A percentile compares a stretch with the other conserved stretches of the same genome.
Evolutionary conservation across 2,888 invertebrate genomes (phyloP).

Genomic region (Chaitophorus viminalis): DNA sequence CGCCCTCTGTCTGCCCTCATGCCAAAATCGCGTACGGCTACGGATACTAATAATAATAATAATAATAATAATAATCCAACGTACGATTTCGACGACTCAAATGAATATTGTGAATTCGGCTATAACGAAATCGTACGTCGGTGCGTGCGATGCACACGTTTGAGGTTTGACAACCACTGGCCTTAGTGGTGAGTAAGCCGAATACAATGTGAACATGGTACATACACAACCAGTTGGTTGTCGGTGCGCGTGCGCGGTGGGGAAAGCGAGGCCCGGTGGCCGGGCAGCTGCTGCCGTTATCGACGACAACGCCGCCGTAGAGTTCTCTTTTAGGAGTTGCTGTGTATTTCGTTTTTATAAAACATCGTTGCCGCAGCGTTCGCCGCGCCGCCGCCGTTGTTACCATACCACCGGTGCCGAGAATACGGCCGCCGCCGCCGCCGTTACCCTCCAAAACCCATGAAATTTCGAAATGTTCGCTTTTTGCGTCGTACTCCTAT

Average conservation of each 20-base stretch:
- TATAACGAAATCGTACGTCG: not conserved
- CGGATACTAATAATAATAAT: not conserved
- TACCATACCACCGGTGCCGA: too few relatives aligned
- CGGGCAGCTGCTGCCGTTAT: slow-evolving; percentile 38
- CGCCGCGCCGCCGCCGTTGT: not conserved
- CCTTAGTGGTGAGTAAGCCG: slow-evolving; percentile 47
- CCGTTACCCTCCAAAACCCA: too few relatives aligned
- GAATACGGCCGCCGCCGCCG: too few relatives aligned
- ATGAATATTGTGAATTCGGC: not conserved
- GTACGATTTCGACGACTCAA: not conserved
- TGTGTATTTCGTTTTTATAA: too few relatives aligned
- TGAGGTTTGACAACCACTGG: slow-evolving; percentile 32
- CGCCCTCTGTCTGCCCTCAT: slow-evolving; percentile 49
- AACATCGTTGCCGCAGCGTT: too few relatives aligned
- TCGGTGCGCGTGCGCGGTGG: slow-evolving; percentile 44
- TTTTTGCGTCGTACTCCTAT: not conserved
- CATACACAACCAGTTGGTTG: slow-evolving; percentile 46
- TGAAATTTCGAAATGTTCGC: slow-evolving; percentile 3
- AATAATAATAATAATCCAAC: not conserved
- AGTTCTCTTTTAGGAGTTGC: too few relatives aligned
- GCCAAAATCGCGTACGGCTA: slow-evolving; percentile 15
- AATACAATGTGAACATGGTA: slow-evolving; percentile 48
- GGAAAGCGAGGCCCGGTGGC: slow-evolving; percentile 53
- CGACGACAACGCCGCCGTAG: not conserved
- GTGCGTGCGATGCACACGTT: not conserved